Evolutionary conservation across 2,113 vertebrate genomes (phyloP).

Genomic region (Patagioenas fasciata): DNA sequence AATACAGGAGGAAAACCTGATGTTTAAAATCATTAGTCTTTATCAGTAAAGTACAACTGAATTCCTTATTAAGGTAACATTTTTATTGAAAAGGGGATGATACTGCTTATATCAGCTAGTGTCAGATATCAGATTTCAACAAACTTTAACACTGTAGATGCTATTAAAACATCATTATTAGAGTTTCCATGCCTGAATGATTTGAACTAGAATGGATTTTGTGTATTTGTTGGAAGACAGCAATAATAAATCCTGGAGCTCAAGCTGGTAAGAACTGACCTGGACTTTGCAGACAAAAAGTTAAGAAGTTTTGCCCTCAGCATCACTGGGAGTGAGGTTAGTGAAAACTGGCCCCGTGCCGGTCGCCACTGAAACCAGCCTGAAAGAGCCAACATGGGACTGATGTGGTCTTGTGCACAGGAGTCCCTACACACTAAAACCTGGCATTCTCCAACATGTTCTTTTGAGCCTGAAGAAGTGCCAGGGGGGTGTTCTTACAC

Average conservation of each 20-base stretch:
- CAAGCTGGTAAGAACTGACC: slow-evolving; percentile 40
- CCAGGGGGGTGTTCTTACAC: background rate
- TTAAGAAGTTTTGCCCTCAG: background rate
- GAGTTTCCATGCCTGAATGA: slow-evolving; percentile 75
- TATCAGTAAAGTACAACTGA: slow-evolving; percentile 77
- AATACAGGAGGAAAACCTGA: slow-evolving; percentile 71
- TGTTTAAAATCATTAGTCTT: slow-evolving; percentile 78
- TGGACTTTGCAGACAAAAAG: slow-evolving; percentile 4
- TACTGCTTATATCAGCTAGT: slow-evolving; percentile 76
- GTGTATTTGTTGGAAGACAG: slow-evolving; percentile 69
- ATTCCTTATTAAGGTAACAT: slow-evolving; percentile 76
- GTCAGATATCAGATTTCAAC: slow-evolving; percentile 79
- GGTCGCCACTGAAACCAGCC: background rate
- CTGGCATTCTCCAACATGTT: accelerated
- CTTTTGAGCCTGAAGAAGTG: background rate
- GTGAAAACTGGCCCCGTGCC: background rate
- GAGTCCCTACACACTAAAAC: background rate
- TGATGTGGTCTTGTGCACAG: background rate
- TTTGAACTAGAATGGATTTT: slow-evolving; percentile 74
- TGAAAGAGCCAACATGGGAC: background rate
- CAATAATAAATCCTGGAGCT: slow-evolving; percentile 71
- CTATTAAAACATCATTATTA: slow-evolving; percentile 86
- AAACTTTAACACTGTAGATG: slow-evolving; percentile 74
- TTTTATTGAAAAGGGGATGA: slow-evolving; percentile 79
- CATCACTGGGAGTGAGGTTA: background rate